Conservation (phyloP, 2,888 invertebrate genomes). For the Drosophila subquinaria region DNA sequence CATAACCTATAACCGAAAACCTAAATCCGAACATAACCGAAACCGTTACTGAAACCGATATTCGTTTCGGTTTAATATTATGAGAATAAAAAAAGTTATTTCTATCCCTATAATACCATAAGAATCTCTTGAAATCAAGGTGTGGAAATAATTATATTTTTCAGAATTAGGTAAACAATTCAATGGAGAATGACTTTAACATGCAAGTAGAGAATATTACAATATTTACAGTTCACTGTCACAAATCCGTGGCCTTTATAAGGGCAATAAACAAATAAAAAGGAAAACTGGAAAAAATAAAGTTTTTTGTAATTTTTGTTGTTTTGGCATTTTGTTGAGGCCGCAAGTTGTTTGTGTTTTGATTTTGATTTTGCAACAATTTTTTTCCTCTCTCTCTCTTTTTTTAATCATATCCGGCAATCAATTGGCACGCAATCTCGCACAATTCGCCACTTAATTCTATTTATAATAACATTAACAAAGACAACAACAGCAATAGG, state of each 20-base stretch:
- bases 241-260: conserved; percentile 5
- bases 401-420: conserved; percentile 73
- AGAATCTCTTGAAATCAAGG: no score
- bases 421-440: conserved; percentile 78
- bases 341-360: conserved; percentile 30
- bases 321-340: conserved; percentile 23
- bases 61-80: no score
- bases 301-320: conserved; percentile 10
- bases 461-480: conserved; percentile 72
- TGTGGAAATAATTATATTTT: no score
- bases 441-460: conserved; percentile 79
- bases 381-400: not conserved
- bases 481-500: conserved; percentile 28
- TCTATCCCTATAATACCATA: no score
- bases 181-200: no score
- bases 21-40: no score
- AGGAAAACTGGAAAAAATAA: not conserved
- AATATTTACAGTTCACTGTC: not conserved
- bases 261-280: not conserved
- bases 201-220: not conserved
- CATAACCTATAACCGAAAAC: no score
- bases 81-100: no score
- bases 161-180: no score
- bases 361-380: conserved; percentile 3
- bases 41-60: no score